Evolutionary conservation across 1,140 invertebrate genomes (phyloP).

Genomic region (Rhizoglyphus robini): DNA sequence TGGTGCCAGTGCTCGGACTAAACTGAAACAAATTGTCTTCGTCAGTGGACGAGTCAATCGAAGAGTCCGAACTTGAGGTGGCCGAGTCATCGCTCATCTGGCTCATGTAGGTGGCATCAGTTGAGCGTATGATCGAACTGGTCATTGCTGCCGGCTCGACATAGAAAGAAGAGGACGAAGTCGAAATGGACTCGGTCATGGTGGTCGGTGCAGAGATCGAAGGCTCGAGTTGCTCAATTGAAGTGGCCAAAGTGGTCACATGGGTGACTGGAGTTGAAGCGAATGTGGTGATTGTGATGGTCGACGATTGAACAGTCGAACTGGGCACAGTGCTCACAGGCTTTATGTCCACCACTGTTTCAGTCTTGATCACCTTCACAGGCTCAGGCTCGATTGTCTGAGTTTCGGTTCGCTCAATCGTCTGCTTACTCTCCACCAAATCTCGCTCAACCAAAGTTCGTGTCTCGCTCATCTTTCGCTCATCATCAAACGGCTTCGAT

Average conservation of each 20-base stretch:
- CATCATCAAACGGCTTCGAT: no score
- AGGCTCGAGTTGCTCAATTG: no score
- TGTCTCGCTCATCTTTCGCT: not conserved
- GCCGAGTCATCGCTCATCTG: not conserved
- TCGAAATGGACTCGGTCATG: not conserved
- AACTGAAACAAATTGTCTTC: not conserved
- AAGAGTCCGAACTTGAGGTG: not conserved
- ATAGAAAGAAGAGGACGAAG: not conserved
- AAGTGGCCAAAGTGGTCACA: not conserved
- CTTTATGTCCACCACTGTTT: not conserved
- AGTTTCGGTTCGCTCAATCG: not conserved
- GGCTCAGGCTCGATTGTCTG: not conserved
- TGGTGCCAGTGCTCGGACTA: not conserved
- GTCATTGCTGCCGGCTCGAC: not conserved
- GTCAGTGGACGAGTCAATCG: not conserved
- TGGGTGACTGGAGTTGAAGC: not conserved
- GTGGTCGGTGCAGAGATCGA: not conserved
- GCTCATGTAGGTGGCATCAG: not conserved
- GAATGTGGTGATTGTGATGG: not conserved
- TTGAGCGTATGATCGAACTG: not conserved
- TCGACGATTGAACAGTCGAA: not conserved
- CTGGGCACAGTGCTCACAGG: not conserved
- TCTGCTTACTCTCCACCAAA: not conserved
- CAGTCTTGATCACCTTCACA: not conserved
- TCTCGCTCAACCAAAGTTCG: no score